Evolutionary conservation across 2,888 invertebrate species (phyloP).

Genomic region (Dioctria rufipes): DNA sequence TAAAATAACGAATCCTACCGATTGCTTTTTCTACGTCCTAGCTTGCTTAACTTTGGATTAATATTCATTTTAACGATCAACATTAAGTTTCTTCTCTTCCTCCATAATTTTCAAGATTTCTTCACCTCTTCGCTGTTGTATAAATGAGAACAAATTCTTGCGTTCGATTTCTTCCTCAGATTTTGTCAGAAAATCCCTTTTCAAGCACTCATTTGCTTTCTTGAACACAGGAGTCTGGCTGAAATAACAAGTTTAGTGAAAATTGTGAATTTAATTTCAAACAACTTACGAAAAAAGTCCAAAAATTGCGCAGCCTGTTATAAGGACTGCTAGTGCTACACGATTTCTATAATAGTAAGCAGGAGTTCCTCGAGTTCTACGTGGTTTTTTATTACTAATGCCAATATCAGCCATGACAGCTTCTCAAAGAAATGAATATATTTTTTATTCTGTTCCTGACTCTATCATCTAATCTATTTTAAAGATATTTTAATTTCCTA

Average conservation of each 20-base stretch:
- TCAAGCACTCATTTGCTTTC: constrained; percentile 62
- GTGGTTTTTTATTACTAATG: constrained; percentile 77
- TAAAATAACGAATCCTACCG: constrained; percentile 63
- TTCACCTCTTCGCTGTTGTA: constrained; percentile 62
- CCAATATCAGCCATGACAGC: constrained; percentile 73
- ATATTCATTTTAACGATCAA: constrained; percentile 66
- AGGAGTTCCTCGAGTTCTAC: constrained; percentile 78
- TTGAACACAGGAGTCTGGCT: constrained; percentile 66
- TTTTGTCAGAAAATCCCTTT: constrained; percentile 54
- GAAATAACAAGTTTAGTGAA: not conserved
- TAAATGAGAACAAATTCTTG: constrained; percentile 63
- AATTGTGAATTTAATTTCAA: too few relatives aligned
- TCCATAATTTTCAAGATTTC: constrained; percentile 64
- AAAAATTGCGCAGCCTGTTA: constrained; percentile 66
- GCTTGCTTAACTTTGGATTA: constrained; percentile 66
- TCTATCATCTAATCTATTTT: too few relatives aligned
- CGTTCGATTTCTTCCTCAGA: constrained; percentile 65
- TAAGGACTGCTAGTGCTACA: constrained; percentile 72
- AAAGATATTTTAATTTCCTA: too few relatives aligned
- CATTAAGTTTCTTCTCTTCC: constrained; percentile 62
- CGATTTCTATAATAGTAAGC: constrained; percentile 74
- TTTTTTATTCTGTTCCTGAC: too few relatives aligned
- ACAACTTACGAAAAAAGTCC: constrained; percentile 64
- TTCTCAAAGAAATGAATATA: too few relatives aligned
- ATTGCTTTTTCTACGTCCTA: constrained; percentile 61